Percentiles rank a stretch among this genome's conserved stretches.
Conservation (phyloP, 2,797 vertebrate species). For the Chrysocyon brachyurus region DNA sequence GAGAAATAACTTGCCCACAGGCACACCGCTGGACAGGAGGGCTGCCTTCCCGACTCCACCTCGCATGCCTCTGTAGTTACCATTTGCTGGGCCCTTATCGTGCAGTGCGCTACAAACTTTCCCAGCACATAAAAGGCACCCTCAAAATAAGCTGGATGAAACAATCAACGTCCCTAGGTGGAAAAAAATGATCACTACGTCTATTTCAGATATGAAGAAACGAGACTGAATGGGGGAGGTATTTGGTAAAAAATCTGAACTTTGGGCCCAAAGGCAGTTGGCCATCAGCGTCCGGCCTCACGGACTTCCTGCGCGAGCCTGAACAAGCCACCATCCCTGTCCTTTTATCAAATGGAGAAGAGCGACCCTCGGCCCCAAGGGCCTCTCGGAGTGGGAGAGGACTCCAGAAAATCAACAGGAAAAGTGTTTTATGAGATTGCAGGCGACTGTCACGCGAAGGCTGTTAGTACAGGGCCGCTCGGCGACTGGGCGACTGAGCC, state of each 20-base stretch:
- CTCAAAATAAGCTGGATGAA: not conserved
- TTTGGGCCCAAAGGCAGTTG: not conserved
- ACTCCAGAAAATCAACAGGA: not conserved
- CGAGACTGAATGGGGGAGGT: not conserved
- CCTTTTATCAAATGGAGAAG: not conserved
- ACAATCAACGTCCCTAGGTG: not conserved
- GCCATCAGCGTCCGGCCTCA: not conserved
- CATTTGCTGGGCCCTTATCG: not conserved
- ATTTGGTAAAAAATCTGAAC: not conserved
- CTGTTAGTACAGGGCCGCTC: not conserved
- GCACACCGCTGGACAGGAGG: not conserved
- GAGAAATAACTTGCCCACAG: not conserved
- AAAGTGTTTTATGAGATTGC: not conserved
- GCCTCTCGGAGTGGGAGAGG: not conserved
- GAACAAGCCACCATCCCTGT: not conserved
- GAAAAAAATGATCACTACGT: not conserved
- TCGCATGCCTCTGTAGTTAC: not conserved
- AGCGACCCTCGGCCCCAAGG: not conserved
- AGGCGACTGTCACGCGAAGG: conserved; percentile 3
- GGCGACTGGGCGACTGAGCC: not conserved
- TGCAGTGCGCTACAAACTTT: not conserved
- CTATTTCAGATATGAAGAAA: not conserved
- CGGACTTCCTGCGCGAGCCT: not conserved
- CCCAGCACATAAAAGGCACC: not conserved
- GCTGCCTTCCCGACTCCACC: not conserved